Base-by-base conservation (phyloP, 2,797 vertebrate species). In the Yasuhikotakia modesta region DNA sequence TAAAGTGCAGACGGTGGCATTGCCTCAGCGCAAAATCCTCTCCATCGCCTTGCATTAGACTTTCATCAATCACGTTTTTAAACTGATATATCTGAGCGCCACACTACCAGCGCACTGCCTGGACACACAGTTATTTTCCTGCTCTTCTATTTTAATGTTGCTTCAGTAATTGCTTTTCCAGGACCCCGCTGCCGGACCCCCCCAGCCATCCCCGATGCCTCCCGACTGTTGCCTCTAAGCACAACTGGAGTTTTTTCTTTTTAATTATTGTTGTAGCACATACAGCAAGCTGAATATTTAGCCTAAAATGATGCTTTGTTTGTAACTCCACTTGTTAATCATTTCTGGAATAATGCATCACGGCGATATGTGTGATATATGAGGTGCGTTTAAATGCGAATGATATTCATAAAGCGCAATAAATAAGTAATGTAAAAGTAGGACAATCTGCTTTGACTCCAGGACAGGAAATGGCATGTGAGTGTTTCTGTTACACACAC, bases 1-100 rank as follows among this genome's bases (percentile, higher is more conserved):
- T 96, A 95, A 96, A 97, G 95, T 96, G 92, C 95, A 92, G 93
- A 94, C 91, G 94, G 95, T 94, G 95, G 95, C 95, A 95, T 94
- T 95, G 95, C 96, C 95, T 95, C 93, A 91, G 92, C 85, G 87
- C 61, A 94, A 92, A 88, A 95, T 94, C 94, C 91, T 92, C 94
- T 94, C 94, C 90, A 94, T 98, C 97, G 92, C 88, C 91, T 95
- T 87, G 86, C 92, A 96, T 98, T 97, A 98, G 93, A 93, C 91
- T 94, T 95, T 95, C 94, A 94, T 94, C 93, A 95, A 93, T 99
- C 96, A 97, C 92, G 91, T 92, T 93, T 95, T 93, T 92, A 95
- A 95, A 94, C 92, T 93, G 93, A 93, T 69, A 76, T 85, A 87
- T 88, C 87, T 90, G 52, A 55, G 52, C 13, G 90, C 92, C 91